Evolutionary conservation across 1,140 invertebrate species (phyloP), one percentile per base, ranked within the genome.

Genomic region (Drosophila funebris): DNA sequence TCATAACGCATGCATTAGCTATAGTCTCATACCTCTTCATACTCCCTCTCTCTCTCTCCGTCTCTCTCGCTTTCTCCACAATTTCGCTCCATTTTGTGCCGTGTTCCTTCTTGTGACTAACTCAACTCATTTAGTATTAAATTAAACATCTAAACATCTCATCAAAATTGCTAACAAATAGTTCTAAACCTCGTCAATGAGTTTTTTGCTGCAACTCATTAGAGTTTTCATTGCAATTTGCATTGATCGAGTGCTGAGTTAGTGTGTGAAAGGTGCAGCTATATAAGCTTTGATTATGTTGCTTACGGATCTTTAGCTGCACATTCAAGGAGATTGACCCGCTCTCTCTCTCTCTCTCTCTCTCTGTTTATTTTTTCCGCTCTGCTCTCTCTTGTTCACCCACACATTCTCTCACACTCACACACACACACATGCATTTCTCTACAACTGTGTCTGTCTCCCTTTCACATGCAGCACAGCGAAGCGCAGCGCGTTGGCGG

Each of bases 381-480:
- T n/a, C n/a, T n/a, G n/a, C n/a, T 4, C 6, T 46, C 43, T 46
- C 43, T 24, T 46, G 20, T 48, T 29, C 24, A n/a, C 11, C n/a
- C n/a, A n/a, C n/a, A n/a, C n/a, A n/a, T 11, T n/a, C 58, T 11
- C 20, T 11, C 37, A 63, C 61, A 43, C 8, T 24, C 41, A 36
- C 41, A n/a, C n/a, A n/a, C n/a, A 60, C 14, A 60, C 41, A 60
- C 33, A 31, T 11, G 27, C 56, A 48, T 16, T 46, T n/a, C 22
- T 24, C 13, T 48, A 9, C 7, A 31, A 44, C 18, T 31, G 22
- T 62, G 22, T 61, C 39, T 29, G 14, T 50, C 54, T 9, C 29
- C 52, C 56, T 61, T 18, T 44, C 22, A 20, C 31, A 33, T 9
- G 14, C 46, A 70, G 50, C 67, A 70, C 67, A 70, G 67, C 58